Evolutionary conservation across 1,140 invertebrate species (phyloP), one percentile per base, ranked within the genome.

Genomic region (Aphelenchoides fujianensis): DNA sequence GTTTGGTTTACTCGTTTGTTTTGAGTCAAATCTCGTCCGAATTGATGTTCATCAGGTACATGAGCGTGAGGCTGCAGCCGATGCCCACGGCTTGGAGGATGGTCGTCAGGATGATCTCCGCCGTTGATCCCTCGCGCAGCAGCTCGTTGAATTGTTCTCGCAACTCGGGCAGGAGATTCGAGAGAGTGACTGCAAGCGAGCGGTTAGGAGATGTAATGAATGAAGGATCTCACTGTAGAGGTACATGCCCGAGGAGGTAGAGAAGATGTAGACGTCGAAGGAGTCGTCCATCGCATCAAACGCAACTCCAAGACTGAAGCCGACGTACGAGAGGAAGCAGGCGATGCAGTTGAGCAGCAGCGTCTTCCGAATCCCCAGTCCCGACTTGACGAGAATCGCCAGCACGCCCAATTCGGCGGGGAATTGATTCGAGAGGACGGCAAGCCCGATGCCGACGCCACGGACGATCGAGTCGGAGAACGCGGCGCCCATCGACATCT

Each of bases 381-480:
- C 79, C 16, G 75, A 73, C 7, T 78, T 73, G 57, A 74, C 67
- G 2, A 79, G 72, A 62, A 79, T 79, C 16, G 78, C 78, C 9
- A 79, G 59, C 3, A 70, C 76, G 52, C 89, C 89, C 53, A 90
- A 80, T 84, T 90, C 90, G 84, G 90, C 89, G 27, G 90, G 90
- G 69, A 90, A 86, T 82, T 90, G 90, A 82, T 90, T 89, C 79
- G 89, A 90, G 57, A 91, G 85, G 9, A 90, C 89, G 62, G 90
- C 89, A 31, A 91, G 78, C 37, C 88, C 89, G 37, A 90, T 89
- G 69, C 88, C 89, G 35, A 90, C 84, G 9, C 90, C 89, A 7
- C 88, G 86, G 3, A 89, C 75, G 36, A 89, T 86, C 64, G 85
- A 88, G 69, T 89, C 86, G 37, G 87, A 88, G 79, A 91, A 90